Conservation (phyloP, 2,888 invertebrate genomes). For the Phania funesta region DNA sequence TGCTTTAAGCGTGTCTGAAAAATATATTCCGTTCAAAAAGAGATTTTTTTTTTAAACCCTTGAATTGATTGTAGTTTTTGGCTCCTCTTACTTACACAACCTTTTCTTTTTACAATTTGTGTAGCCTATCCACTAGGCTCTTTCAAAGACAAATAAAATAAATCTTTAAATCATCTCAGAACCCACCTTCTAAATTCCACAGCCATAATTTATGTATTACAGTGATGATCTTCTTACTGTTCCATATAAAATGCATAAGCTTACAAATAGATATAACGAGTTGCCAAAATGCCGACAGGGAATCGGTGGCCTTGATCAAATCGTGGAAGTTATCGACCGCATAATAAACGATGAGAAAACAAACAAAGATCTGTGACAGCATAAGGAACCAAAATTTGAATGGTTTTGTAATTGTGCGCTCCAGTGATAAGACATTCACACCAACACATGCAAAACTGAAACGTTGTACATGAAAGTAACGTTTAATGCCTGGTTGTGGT, state of each 20-base stretch:
- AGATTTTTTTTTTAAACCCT: no score
- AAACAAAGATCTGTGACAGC: not conserved
- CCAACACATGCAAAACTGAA: slow-evolving; percentile 40
- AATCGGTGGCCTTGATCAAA: slow-evolving; percentile 48
- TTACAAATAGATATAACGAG: slow-evolving; percentile 44
- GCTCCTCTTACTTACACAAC: no score
- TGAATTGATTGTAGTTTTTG: no score
- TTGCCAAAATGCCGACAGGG: slow-evolving; percentile 63
- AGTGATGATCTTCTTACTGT: slow-evolving; percentile 48
- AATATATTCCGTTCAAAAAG: no score
- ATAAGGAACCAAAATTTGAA: slow-evolving; percentile 10
- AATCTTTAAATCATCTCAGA: no score
- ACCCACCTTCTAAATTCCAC: slow-evolving; percentile 57
- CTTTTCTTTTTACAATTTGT: no score
- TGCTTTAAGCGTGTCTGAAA: no score
- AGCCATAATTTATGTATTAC: slow-evolving; percentile 54
- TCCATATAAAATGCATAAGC: slow-evolving; percentile 48
- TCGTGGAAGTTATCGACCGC: slow-evolving; percentile 51
- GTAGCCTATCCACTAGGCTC: no score
- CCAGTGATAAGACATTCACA: slow-evolving; percentile 17
- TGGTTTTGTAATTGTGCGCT: not conserved
- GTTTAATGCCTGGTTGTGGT: not conserved
- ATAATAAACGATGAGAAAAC: slow-evolving; percentile 30
- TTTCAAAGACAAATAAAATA: no score
- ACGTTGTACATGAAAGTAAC: slow-evolving; percentile 55